A percentile compares a stretch with the other conserved stretches of the same genome.
Conservation (phyloP, 2,797 vertebrate genomes). For the Erpetoichthys calabaricus region DNA sequence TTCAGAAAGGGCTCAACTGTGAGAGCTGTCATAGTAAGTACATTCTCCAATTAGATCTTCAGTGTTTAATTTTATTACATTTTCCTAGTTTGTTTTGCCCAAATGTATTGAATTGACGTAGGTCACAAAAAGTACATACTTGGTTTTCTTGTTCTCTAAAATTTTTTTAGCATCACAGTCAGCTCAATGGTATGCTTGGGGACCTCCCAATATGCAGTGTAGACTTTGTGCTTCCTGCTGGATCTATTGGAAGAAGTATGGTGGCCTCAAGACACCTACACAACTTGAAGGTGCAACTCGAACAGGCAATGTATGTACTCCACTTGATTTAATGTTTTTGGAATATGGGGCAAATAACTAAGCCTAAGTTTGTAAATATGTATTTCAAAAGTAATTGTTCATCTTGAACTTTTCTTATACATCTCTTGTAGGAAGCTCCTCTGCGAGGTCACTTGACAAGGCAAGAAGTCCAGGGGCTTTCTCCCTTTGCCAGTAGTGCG, state of each 20-base stretch:
- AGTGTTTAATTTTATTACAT: too few relatives aligned
- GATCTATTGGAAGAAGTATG: conserved; percentile 96
- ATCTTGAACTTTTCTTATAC: too few relatives aligned
- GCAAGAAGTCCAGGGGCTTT: conserved; percentile 78
- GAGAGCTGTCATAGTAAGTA: conserved; percentile 90
- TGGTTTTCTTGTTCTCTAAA: too few relatives aligned
- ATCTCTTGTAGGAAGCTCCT: conserved; percentile 44
- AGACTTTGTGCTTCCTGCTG: conserved; percentile 84
- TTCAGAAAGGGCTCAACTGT: conserved; percentile 84
- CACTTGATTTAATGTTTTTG: too few relatives aligned
- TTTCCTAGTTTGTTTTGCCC: too few relatives aligned
- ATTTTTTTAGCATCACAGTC: conserved; percentile 66
- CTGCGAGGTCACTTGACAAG: conserved; percentile 68
- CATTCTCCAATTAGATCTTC: background rate
- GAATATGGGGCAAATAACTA: too few relatives aligned
- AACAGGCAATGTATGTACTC: conserved; percentile 55
- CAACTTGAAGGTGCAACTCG: conserved; percentile 79
- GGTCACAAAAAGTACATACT: too few relatives aligned
- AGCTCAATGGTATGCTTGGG: conserved; percentile 91
- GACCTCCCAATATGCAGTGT: conserved; percentile 91
- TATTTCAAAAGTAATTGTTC: too few relatives aligned
- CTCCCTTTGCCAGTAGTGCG: conserved; percentile 75
- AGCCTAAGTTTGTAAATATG: too few relatives aligned
- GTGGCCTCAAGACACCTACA: conserved; percentile 85
- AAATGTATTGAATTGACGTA: too few relatives aligned